phyloP scores from a whole-genome alignment of 92 coral and sea anemone species.

The Palythoa grandiflora region DNA sequence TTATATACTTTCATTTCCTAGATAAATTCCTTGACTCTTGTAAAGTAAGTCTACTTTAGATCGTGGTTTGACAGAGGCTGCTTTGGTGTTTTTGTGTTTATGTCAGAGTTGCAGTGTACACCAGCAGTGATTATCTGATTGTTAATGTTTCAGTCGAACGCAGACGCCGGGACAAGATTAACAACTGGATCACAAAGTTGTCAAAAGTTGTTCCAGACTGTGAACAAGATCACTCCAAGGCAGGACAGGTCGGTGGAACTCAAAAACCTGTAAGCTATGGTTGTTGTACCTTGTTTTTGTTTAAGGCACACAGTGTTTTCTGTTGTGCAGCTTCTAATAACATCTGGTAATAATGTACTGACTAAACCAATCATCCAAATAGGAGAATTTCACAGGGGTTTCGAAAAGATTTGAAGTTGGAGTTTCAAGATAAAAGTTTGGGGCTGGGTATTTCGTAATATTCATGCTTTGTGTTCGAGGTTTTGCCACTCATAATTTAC shows the following conservation, averaged over 20 bases:
- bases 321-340: not conserved
- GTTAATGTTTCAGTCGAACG: slow-evolving; percentile 79
- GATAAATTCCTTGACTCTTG: no score
- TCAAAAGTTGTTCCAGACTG: slow-evolving; percentile 98
- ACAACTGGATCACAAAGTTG: slow-evolving; percentile 89
- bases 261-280: slow-evolving; percentile 20
- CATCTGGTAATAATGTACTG: not conserved
- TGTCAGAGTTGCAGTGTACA: not conserved
- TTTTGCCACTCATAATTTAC: no score
- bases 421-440: no score
- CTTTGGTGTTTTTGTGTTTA: not conserved
- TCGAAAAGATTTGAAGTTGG: no score
- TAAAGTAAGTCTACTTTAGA: no score
- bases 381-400: no score
- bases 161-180: slow-evolving; percentile 95
- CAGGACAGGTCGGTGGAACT: slow-evolving; percentile 87
- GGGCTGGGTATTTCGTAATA: no score
- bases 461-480: no score
- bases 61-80: not conserved
- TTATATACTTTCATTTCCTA: no score
- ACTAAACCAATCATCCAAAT: no score
- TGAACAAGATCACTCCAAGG: slow-evolving; percentile 89
- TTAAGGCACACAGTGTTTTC: not conserved
- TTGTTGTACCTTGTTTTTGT: not conserved
- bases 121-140: not conserved